Percentiles rank a stretch among this genome's conserved stretches.
These are phyloP conservation scores for Tupiocoris notatus DNA, from an alignment of 2,888 invertebrate species.

Conservation along the genomic window DNA sequence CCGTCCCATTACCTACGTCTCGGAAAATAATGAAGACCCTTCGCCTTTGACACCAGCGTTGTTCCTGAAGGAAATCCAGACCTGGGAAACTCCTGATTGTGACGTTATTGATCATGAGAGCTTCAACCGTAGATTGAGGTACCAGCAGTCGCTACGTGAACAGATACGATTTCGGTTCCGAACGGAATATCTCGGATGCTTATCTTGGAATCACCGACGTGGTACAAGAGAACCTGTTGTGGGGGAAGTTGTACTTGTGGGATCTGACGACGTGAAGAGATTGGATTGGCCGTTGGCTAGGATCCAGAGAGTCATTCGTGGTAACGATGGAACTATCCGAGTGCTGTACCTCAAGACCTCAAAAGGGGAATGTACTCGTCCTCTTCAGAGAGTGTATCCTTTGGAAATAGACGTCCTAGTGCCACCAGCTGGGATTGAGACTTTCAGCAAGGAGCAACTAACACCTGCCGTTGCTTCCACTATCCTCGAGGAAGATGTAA, in stretches of 20 bases:
- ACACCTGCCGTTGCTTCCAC: too few species aligned
- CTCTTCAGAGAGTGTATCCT: conserved; percentile 15
- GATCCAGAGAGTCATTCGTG: conserved; percentile 7
- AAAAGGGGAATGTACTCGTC: background rate
- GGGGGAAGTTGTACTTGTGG: conserved; percentile 34
- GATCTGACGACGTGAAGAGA: conserved; percentile 28
- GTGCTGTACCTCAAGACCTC: conserved; percentile 21
- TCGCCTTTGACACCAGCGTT: conserved; percentile 44
- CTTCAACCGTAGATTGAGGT: background rate
- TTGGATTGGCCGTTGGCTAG: conserved; percentile 31
- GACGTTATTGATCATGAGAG: background rate
- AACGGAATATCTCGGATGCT: background rate
- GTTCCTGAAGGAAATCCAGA: background rate
- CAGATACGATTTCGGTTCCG: background rate
- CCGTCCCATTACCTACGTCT: background rate
- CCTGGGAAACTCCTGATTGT: background rate
- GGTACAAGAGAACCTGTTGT: background rate
- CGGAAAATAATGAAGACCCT: conserved; percentile 42
- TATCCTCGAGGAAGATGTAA: too few species aligned
- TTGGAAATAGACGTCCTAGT: too few species aligned
- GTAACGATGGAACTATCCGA: conserved; percentile 23
- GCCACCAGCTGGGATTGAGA: too few species aligned
- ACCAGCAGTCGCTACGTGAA: background rate
- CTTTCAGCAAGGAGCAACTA: too few species aligned
- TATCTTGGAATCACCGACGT: background rate